A percentile compares a stretch with the other conserved stretches of the same genome.
Evolutionary conservation across 35 echinoderm and acorn worm species (phyloP).

Genomic region (Amphiura filiformis): DNA sequence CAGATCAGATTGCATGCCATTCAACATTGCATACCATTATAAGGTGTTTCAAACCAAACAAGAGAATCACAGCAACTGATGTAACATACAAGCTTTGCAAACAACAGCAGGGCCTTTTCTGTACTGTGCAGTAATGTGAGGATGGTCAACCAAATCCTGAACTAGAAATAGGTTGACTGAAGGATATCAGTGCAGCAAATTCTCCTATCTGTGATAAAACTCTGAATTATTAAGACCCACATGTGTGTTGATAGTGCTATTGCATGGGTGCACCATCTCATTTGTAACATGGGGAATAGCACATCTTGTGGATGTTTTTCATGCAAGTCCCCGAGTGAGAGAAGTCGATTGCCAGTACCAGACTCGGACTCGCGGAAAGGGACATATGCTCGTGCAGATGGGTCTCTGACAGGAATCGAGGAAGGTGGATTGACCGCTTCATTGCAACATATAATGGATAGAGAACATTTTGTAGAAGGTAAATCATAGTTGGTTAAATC

Average conservation of each 20-base stretch:
- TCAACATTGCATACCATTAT: too few species aligned
- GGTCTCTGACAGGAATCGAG: not conserved
- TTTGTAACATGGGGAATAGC: not conserved
- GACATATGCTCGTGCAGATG: not conserved
- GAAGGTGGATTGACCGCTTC: not conserved
- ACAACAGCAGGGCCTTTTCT: too few species aligned
- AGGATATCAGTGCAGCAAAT: too few species aligned
- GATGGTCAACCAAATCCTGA: too few species aligned
- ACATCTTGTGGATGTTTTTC: not conserved
- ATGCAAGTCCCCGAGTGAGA: not conserved
- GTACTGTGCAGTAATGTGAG: too few species aligned
- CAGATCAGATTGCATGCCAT: too few species aligned
- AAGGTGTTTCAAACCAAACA: too few species aligned
- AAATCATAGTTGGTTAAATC: not conserved
- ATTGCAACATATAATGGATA: conserved; percentile 23
- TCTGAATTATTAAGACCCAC: too few species aligned
- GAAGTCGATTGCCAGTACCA: not conserved
- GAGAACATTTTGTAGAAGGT: conserved; percentile 34
- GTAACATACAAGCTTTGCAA: too few species aligned
- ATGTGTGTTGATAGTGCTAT: not conserved
- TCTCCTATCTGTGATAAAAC: too few species aligned
- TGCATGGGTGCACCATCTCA: not conserved
- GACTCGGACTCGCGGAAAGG: not conserved
- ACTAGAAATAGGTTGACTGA: too few species aligned
- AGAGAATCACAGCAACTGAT: too few species aligned